Conservation (phyloP, 1,140 invertebrate genomes). For the Tetramorium alpestre region DNA sequence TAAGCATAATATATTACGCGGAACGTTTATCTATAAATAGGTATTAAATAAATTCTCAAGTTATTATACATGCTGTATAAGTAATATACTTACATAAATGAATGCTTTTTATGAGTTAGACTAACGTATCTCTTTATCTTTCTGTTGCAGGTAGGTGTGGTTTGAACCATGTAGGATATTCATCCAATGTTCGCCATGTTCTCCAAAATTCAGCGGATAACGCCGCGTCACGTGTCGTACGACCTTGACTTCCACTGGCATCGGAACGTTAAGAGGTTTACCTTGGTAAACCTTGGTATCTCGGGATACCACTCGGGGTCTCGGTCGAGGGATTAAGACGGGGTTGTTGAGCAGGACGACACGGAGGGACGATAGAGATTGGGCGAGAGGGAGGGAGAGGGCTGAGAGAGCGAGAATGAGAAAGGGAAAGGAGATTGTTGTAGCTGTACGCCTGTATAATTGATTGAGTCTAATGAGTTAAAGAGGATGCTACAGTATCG, state of each 20-base stretch:
- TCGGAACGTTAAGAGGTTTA: slow-evolving; percentile 71
- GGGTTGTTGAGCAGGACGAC: slow-evolving; percentile 64
- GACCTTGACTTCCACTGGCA: slow-evolving; percentile 66
- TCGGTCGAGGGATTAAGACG: slow-evolving; percentile 69
- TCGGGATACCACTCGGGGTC: slow-evolving; percentile 70
- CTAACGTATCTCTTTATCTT: slow-evolving; percentile 12
- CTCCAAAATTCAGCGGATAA: background rate
- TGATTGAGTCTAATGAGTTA: slow-evolving; percentile 85
- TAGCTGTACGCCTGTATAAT: slow-evolving; percentile 80
- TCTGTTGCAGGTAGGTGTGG: slow-evolving; percentile 72
- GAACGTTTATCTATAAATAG: background rate
- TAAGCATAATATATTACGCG: background rate
- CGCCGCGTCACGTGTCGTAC: slow-evolving; percentile 20
- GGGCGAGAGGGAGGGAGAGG: slow-evolving; percentile 7
- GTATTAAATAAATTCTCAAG: background rate
- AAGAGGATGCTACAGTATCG: slow-evolving; percentile 81
- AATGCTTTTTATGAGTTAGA: background rate
- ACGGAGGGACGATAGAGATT: slow-evolving; percentile 52
- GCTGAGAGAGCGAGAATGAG: slow-evolving; percentile 41
- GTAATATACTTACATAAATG: background rate
- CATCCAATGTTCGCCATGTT: slow-evolving; percentile 11
- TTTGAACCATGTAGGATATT: background rate
- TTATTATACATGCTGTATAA: background rate
- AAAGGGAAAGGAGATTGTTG: slow-evolving; percentile 67
- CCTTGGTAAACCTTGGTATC: slow-evolving; percentile 69